Evolutionary conservation across 2,113 vertebrate genomes (phyloP), one percentile per base, ranked within the genome.

Genomic region (Gnathonemus echidnorhynchus): DNA sequence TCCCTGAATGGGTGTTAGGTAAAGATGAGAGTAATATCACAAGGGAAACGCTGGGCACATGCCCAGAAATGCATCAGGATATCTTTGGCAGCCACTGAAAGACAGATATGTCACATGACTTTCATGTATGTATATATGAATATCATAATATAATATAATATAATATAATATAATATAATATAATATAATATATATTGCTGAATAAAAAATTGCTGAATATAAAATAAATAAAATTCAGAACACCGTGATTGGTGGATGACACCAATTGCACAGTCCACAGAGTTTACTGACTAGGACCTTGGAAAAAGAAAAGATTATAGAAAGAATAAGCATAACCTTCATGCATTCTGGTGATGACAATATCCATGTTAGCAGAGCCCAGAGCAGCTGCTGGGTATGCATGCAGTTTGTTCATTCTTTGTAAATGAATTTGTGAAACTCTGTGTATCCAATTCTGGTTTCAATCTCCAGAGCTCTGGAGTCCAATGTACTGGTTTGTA

Each of bases 391-490:
- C 86, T 56, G 50, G 48, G 31, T 87, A 39, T 2, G 39, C 35
- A 53, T 53, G 48, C 15, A 87, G 62, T 77, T 45, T 21, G 31
- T 88, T 88, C 74, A 80, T 53, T 87, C 17, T 27, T 66, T 56
- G 42, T 27, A 35, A 77, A 24, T 87, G 86, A 86, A 77, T 88
- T 77, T 48, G 48, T 53, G 62, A 88, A 58, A 53, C 48, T 70
- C 48, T 88, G 50, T 87, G 86, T 53, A 87, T 87, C 86, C 58
- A 50, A 6, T 48, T 70, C n/a, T 50, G 58, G 46, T 42, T 87
- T 86, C 62, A 70, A 35, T 86, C 56, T 66, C 58, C 62, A 66
- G 89, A 88, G 86, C 31, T 88, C 86, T 31, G 66, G 48, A 39
- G 66, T 48, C 62, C 62, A 90, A 42, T 13, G 27, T 11, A 27